phyloP scores from a whole-genome alignment of 2,888 invertebrate species.

The Nephrocerus scutellatus region DNA sequence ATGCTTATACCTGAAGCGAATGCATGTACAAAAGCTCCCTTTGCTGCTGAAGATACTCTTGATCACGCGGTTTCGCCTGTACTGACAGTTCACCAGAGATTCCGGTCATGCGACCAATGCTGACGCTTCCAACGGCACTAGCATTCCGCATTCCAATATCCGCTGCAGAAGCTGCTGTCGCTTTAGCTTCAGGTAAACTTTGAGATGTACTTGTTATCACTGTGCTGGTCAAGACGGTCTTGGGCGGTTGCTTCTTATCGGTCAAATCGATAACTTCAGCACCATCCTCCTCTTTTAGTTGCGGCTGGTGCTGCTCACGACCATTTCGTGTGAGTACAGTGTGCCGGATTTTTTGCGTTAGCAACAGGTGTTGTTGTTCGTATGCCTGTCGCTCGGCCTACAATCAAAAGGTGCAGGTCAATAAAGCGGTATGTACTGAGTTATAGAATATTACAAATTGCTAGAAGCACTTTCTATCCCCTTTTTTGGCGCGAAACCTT shows the following conservation, averaged over 20 bases:
- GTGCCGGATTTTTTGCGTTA: constrained; percentile 79
- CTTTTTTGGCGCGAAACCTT: too few species aligned
- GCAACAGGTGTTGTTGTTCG: constrained; percentile 56
- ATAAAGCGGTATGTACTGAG: too few species aligned
- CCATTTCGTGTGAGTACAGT: constrained; percentile 77
- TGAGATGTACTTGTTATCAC: constrained; percentile 46
- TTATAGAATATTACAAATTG: too few species aligned
- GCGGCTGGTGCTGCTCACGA: constrained; percentile 48
- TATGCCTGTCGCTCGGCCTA: constrained; percentile 53
- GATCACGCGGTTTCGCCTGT: constrained; percentile 42
- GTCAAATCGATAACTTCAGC: constrained; percentile 70
- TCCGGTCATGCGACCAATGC: background rate
- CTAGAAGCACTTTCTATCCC: too few species aligned
- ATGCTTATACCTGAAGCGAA: constrained; percentile 46
- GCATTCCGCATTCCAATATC: background rate
- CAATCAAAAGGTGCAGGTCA: constrained; percentile 3
- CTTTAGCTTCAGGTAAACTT: constrained; percentile 50
- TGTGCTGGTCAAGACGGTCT: constrained; percentile 51
- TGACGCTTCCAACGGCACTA: constrained; percentile 10
- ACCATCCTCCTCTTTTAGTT: constrained; percentile 53
- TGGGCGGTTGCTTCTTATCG: constrained; percentile 54
- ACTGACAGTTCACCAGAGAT: too few species aligned
- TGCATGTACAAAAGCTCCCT: constrained; percentile 58
- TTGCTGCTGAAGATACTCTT: constrained; percentile 58
- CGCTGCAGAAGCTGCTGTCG: constrained; percentile 14